Conservation (phyloP, 2,797 vertebrate species). For the Sparus aurata region DNA sequence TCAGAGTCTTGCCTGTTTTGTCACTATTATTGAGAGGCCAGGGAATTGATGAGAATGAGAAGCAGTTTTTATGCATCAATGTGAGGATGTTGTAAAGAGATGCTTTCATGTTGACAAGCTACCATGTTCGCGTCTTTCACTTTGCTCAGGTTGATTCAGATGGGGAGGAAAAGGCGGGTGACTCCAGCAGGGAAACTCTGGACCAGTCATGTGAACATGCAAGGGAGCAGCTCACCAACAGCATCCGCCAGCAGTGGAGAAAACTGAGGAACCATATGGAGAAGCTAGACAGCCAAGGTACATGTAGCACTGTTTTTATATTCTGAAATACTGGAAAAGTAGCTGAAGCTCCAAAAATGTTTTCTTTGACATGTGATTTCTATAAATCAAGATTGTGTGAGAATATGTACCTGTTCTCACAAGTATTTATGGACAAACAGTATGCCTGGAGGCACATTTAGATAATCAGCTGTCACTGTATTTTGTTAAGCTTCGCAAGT, state of each 20-base stretch:
- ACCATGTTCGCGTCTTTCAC: not conserved
- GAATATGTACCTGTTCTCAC: not conserved
- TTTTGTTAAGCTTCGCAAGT: constrained; percentile 87
- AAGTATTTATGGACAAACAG: not conserved
- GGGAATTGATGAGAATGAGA: not conserved
- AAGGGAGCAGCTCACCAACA: constrained; percentile 95
- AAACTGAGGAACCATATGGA: constrained; percentile 95
- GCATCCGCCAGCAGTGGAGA: constrained; percentile 97
- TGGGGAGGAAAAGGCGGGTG: constrained; percentile 88
- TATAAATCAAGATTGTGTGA: not conserved
- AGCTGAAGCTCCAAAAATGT: not conserved
- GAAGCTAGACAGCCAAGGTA: constrained; percentile 95
- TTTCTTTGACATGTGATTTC: not conserved
- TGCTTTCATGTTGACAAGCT: not conserved
- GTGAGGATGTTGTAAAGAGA: not conserved
- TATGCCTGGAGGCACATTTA: not conserved
- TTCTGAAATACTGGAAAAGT: not conserved
- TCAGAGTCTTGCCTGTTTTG: not conserved
- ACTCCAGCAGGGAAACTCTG: constrained; percentile 90
- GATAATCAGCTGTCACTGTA: not conserved
- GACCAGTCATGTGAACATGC: constrained; percentile 95
- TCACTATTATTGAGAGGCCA: not conserved
- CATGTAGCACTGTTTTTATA: not conserved
- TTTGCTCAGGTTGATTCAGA: constrained; percentile 88
- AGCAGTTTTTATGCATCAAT: too few species aligned